Evolutionary conservation across 2,888 invertebrate genomes (phyloP).

Genomic region (Orchesella flavescens): DNA sequence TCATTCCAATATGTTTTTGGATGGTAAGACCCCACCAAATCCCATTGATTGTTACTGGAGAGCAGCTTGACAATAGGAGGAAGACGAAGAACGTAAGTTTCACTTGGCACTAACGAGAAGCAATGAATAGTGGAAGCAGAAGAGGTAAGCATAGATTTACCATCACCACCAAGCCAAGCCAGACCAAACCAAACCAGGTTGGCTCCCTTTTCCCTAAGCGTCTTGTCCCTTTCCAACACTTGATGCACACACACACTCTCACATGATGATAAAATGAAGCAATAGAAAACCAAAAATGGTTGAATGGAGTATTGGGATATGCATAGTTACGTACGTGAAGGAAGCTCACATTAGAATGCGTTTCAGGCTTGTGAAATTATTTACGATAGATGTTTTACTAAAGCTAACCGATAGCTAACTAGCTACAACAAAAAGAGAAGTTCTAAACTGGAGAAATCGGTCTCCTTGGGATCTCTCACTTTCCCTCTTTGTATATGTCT

Average conservation of each 20-base stretch:
- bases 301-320: not conserved
- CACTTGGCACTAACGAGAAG: not conserved
- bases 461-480: constrained; percentile 58
- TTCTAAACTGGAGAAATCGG: constrained; percentile 69
- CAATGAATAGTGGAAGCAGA: constrained; percentile 7
- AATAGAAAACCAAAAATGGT: constrained; percentile 9
- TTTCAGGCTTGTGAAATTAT: constrained; percentile 50
- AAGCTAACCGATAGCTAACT: constrained; percentile 60
- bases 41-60: too few relatives aligned
- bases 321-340: not conserved
- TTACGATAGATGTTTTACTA: constrained; percentile 58
- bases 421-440: constrained; percentile 67
- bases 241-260: not conserved
- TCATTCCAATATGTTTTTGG: not conserved
- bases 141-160: not conserved
- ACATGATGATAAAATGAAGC: not conserved
- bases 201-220: too few relatives aligned
- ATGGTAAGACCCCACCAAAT: not conserved
- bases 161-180: too few relatives aligned
- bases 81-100: not conserved
- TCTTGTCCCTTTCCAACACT: not conserved
- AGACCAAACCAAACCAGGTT: too few relatives aligned
- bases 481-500: constrained; percentile 8
- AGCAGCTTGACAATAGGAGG: not conserved
- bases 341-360: not conserved